Conservation (phyloP, 2,797 vertebrate genomes). For the Gila robusta region DNA sequence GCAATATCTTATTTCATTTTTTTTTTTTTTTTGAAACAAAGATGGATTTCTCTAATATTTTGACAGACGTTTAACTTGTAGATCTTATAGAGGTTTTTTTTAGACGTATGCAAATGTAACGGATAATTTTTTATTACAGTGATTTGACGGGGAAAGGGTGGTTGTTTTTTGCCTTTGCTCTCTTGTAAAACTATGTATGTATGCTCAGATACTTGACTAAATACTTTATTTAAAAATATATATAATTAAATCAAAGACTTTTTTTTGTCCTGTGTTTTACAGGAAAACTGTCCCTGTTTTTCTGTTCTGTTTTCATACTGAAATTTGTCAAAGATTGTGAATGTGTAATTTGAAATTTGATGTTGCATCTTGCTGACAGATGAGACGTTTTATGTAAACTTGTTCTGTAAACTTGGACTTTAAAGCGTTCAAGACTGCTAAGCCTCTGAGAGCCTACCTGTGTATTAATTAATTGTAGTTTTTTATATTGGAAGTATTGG, state of each 20-base stretch:
- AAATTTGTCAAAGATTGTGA: constrained; percentile 84
- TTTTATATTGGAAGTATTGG: constrained; percentile 86
- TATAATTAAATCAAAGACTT: constrained; percentile 80
- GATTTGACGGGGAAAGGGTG: constrained; percentile 79
- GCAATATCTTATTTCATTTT: constrained; percentile 86
- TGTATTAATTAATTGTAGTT: constrained; percentile 83
- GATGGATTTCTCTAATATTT: constrained; percentile 84
- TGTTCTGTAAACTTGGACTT: constrained; percentile 69
- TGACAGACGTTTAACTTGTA: constrained; percentile 85
- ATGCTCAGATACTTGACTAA: constrained; percentile 89
- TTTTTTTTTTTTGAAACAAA: constrained; percentile 76
- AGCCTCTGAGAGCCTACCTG: constrained; percentile 82
- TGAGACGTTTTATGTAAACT: constrained; percentile 86
- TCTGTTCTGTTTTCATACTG: constrained; percentile 89
- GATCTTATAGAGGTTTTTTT: constrained; percentile 74
- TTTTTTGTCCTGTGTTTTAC: constrained; percentile 75
- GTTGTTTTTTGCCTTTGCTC: constrained; percentile 80
- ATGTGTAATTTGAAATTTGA: constrained; percentile 87
- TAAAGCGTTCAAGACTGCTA: constrained; percentile 85
- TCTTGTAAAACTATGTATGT: constrained; percentile 88
- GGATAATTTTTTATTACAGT: constrained; percentile 83
- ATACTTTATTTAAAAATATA: constrained; percentile 95
- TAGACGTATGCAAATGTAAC: constrained; percentile 81
- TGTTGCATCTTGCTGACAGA: constrained; percentile 88
- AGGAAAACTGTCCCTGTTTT: constrained; percentile 87